Conservation (phyloP, 2,113 vertebrate species). For the Microcebus murinus region DNA sequence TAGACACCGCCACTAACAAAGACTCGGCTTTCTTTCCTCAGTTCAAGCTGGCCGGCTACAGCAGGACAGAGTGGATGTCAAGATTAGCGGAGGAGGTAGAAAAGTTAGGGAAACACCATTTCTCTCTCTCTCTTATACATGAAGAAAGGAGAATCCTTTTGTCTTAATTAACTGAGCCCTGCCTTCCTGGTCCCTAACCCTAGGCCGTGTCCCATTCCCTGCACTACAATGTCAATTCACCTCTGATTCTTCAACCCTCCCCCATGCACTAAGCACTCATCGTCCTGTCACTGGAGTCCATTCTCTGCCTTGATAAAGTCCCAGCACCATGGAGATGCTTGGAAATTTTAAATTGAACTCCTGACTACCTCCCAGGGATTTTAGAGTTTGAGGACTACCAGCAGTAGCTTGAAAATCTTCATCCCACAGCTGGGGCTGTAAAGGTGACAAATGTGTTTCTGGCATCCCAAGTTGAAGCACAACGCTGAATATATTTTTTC, state of each 20-base stretch:
- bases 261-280: not conserved
- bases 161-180: not conserved
- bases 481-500: slow-evolving; percentile 5
- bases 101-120: not conserved
- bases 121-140: not conserved
- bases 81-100: not conserved
- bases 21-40: not conserved
- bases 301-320: slow-evolving; percentile 26
- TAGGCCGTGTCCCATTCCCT: not conserved
- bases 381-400: not conserved
- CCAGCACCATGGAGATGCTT: not conserved
- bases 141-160: not conserved
- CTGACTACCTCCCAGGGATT: not conserved
- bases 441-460: slow-evolving; percentile 12
- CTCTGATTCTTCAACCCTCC: not conserved
- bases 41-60: not conserved
- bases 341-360: slow-evolving; percentile 23
- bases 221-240: not conserved
- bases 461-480: not conserved
- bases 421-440: not conserved
- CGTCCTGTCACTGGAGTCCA: not conserved
- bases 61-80: not conserved
- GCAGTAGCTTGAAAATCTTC: not conserved
- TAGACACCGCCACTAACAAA: not conserved
- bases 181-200: not conserved